Percentiles rank a stretch among this genome's conserved stretches.
Evolutionary conservation across 2,888 invertebrate genomes (phyloP).

Genomic region (Sycophila texana): DNA sequence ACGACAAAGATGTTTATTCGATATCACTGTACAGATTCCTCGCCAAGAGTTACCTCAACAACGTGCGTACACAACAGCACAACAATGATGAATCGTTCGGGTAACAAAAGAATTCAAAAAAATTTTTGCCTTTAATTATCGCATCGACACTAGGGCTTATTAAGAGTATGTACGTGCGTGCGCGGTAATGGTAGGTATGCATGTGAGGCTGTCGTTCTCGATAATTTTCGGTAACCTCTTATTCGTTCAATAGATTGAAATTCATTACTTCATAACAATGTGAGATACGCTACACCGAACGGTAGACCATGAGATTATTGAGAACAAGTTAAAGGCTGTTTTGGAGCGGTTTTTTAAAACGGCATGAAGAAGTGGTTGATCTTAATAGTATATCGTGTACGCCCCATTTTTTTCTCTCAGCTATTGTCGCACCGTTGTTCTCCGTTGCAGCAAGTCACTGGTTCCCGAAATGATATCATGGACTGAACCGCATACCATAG

Average conservation of each 20-base stretch:
- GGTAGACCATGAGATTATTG: constrained; percentile 73
- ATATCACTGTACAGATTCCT: constrained; percentile 74
- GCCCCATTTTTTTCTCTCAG: constrained; percentile 58
- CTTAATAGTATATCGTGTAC: constrained; percentile 58
- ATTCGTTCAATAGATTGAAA: constrained; percentile 63
- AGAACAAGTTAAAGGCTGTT: constrained; percentile 62
- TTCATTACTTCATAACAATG: constrained; percentile 69
- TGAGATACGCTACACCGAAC: constrained; percentile 71
- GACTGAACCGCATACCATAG: constrained; percentile 70
- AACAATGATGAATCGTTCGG: constrained; percentile 70
- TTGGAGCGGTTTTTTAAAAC: constrained; percentile 54
- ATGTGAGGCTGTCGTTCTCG: constrained; percentile 60
- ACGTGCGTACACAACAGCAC: constrained; percentile 72
- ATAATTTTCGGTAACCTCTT: constrained; percentile 62
- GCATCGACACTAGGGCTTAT: constrained; percentile 61
- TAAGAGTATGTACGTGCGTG: constrained; percentile 61
- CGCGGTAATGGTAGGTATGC: constrained; percentile 57
- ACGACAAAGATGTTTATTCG: constrained; percentile 75
- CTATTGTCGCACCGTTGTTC: constrained; percentile 66
- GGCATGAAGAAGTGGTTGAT: constrained; percentile 52
- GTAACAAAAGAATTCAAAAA: constrained; percentile 65
- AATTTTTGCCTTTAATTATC: constrained; percentile 59
- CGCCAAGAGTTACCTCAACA: constrained; percentile 70
- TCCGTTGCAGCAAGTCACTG: constrained; percentile 65
- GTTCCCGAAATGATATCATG: constrained; percentile 70